phyloP scores from a whole-genome alignment of 2,113 vertebrate species.

The Phaethon lepturus region DNA sequence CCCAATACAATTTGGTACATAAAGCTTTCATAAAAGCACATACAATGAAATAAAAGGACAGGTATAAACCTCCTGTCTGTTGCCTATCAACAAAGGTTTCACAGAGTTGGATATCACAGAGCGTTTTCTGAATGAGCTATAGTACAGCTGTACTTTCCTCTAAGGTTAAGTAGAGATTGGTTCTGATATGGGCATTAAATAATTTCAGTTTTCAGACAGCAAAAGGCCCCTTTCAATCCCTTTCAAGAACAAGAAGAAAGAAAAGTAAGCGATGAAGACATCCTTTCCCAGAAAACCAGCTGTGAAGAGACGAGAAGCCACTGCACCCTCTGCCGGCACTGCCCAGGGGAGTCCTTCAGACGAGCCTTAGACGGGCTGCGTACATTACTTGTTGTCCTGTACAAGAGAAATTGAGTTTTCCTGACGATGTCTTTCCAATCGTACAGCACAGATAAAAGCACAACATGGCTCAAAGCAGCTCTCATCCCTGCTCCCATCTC shows the following conservation, averaged over 20 bases:
- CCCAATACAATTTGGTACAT: too few species aligned
- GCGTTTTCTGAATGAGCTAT: neutral
- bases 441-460: neutral
- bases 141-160: neutral
- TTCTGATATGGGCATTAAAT: neutral
- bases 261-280: neutral
- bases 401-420: neutral
- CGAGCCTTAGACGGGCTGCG: neutral
- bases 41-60: neutral
- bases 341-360: neutral
- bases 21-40: neutral
- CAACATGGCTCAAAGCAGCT: neutral
- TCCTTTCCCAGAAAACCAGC: neutral
- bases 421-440: neutral
- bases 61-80: rapidly evolving
- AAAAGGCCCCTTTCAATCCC: neutral
- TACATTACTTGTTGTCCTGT: rapidly evolving
- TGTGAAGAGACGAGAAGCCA: neutral
- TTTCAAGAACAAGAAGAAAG: neutral
- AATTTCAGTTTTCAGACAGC: neutral
- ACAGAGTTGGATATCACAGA: neutral
- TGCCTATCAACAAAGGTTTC: neutral
- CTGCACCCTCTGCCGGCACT: constrained; percentile 54
- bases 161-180: neutral
- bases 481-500: too few species aligned